These are phyloP conservation scores for Otolemur crassicaudatus DNA, from an alignment of 2,797 vertebrate species.

Conservation along the genomic window DNA sequence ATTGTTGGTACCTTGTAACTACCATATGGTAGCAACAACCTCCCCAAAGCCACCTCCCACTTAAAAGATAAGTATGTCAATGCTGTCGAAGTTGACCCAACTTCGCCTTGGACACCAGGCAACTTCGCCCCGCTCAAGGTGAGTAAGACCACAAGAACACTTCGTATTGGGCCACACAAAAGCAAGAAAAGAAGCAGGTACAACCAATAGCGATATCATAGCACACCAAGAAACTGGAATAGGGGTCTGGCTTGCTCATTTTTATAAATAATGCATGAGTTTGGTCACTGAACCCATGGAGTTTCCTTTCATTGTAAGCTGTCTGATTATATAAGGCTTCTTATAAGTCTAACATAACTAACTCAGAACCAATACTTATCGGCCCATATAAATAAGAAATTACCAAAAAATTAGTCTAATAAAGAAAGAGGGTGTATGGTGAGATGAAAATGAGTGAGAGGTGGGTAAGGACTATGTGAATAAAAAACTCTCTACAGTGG, in stretches of 20 bases:
- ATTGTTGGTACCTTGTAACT: conserved; percentile 10
- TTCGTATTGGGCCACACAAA: conserved; percentile 32
- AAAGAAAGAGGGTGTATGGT: background rate
- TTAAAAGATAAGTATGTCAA: conserved; percentile 35
- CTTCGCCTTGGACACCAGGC: background rate
- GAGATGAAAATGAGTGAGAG: background rate
- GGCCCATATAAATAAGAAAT: conserved; percentile 53
- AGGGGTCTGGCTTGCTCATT: conserved; percentile 51
- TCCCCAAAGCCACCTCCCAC: background rate
- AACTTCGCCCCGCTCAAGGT: conserved; percentile 26
- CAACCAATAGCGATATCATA: conserved; percentile 64
- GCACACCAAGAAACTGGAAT: conserved; percentile 74
- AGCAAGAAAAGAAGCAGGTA: conserved; percentile 58
- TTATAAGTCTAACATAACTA: conserved; percentile 66
- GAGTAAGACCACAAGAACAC: conserved; percentile 56
- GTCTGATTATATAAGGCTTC: conserved; percentile 68
- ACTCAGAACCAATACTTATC: conserved; percentile 43
- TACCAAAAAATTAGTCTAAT: conserved; percentile 51
- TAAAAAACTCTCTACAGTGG: background rate
- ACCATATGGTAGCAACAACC: background rate
- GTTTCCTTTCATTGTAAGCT: conserved; percentile 78
- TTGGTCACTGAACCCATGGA: conserved; percentile 74
- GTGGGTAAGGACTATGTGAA: background rate
- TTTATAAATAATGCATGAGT: conserved; percentile 79
- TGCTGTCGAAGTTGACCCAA: conserved; percentile 30